Evolutionary conservation across 2,797 vertebrate species (phyloP), one percentile per base, ranked within the genome.

Genomic region (Eupleurogrammus muticus): DNA sequence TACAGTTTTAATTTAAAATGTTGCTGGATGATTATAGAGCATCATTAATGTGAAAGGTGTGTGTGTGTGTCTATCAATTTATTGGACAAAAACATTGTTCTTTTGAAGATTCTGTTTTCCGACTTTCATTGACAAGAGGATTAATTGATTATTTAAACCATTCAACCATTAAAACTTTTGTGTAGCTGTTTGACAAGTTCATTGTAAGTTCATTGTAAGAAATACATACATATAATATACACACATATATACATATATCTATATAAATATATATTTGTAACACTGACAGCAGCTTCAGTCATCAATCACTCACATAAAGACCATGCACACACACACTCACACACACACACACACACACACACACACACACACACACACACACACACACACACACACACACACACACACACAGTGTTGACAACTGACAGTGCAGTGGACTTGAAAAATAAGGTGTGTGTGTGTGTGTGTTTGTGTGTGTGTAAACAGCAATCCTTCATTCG

Each of bases 361-460:
- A n/a, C n/a, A n/a, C n/a, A n/a, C n/a, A n/a, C n/a, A n/a, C n/a
- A n/a, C n/a, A n/a, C n/a, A n/a, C n/a, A n/a, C n/a, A n/a, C n/a
- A n/a, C n/a, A n/a, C n/a, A n/a, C n/a, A n/a, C n/a, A n/a, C n/a
- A n/a, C n/a, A n/a, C n/a, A n/a, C n/a, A n/a, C n/a, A n/a, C n/a
- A n/a, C n/a, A n/a, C n/a, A 62, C 57, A 69, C 60, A 67, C 34
- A 34, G 42, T 36, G 47, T 59, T 55, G 55, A 73, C 61, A 35
- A 59, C 1, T 57, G 57, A 72, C 58, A 58, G 46, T 50, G 62
- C 71, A 59, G 12, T 55, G 69, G 77, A 77, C 55, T 77, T 77
- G 72, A 80, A 77, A 70, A 51, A 63, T 1, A 3, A 34, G 23
- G 38, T 49, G 34, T 56, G n/a, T n/a, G n/a, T n/a, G n/a, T n/a